phyloP scores from a whole-genome alignment of 1,140 invertebrate genomes.

The Lasaia peninsularis region DNA sequence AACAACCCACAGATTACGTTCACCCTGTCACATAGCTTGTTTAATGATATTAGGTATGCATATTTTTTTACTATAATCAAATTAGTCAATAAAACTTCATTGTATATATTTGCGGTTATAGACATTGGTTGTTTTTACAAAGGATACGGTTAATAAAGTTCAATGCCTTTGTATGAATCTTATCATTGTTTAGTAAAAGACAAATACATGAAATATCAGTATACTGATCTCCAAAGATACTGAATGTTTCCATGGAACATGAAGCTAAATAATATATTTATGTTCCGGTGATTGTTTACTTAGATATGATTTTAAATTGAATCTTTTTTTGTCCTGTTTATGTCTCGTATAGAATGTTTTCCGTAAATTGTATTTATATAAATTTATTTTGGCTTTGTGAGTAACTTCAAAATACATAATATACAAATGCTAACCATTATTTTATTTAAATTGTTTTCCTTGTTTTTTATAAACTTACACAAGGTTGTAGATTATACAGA shows the following conservation, averaged over 20 bases:
- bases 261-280: slow-evolving; percentile 54
- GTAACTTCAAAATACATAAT: slow-evolving; percentile 72
- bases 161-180: slow-evolving; percentile 51
- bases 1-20: slow-evolving; percentile 53
- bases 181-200: slow-evolving; percentile 45
- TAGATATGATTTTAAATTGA: slow-evolving; percentile 46
- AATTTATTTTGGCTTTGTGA: slow-evolving; percentile 75
- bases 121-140: slow-evolving; percentile 74
- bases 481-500: no score
- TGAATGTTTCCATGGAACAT: slow-evolving; percentile 50
- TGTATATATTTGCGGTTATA: slow-evolving; percentile 74
- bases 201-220: slow-evolving; percentile 43
- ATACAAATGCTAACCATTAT: slow-evolving; percentile 70
- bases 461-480: neutral
- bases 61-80: slow-evolving; percentile 75
- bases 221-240: slow-evolving; percentile 64
- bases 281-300: slow-evolving; percentile 49
- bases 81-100: slow-evolving; percentile 66
- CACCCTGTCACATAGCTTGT: slow-evolving; percentile 68
- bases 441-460: slow-evolving; percentile 48
- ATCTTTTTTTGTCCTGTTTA: slow-evolving; percentile 69
- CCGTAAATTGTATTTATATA: slow-evolving; percentile 73
- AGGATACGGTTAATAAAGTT: slow-evolving; percentile 66
- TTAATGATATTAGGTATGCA: slow-evolving; percentile 73
- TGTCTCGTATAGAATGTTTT: slow-evolving; percentile 70